Base-by-base conservation (phyloP, 2,888 invertebrate species). In the Eugnorisma glareosa region DNA sequence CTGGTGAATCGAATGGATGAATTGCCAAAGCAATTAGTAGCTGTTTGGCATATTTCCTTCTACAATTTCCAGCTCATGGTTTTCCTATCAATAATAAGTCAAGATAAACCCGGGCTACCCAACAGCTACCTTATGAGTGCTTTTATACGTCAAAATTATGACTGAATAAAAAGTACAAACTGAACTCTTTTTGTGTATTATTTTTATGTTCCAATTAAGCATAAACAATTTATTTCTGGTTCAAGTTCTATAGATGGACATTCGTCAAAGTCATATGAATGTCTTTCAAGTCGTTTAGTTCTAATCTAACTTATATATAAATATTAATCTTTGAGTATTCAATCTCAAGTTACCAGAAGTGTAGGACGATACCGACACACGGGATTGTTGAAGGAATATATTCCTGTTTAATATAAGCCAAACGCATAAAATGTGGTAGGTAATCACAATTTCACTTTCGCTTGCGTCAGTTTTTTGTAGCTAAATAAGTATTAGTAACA, bases 81-180 rank as follows among this genome's bases (percentile, higher is more conserved):
- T 63, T 43, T 24, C 1, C 13, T 21, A 40, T 8, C 1, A 40
- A 31, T 48, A 10, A 5, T n/a, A n/a, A n/a, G n/a, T 35, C 35
- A 75, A 57, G 18, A 54, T n/a, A 73, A 54, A 45, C 11, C 4
- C 7, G 18, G 37, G 5, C 48, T 37, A 37, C 15, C 31, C 11
- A 75, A 45, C 40, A 64, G 18, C 40, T 40, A 64, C 7, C 40
- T 0, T 40, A 21, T 8, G n/a, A 51, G 88, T 88, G 78, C 87
- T 76, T 83, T 84, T 86, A 82, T 86, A 79, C 79, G 78, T 85
- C 77, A 74, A 63, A 57, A 48, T 40, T 48, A 57, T 78, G 79
- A 79, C 77, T 13, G 31, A 83, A 77, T 86, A 83, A 81, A 84
- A 82, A 85, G 75, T 79, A 68, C 66, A 72, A 74, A 59, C 67